Percentiles rank a stretch among this genome's conserved stretches.
Evolutionary conservation across 2,113 vertebrate genomes (phyloP).

Genomic region (Malurus alboscapulatus): DNA sequence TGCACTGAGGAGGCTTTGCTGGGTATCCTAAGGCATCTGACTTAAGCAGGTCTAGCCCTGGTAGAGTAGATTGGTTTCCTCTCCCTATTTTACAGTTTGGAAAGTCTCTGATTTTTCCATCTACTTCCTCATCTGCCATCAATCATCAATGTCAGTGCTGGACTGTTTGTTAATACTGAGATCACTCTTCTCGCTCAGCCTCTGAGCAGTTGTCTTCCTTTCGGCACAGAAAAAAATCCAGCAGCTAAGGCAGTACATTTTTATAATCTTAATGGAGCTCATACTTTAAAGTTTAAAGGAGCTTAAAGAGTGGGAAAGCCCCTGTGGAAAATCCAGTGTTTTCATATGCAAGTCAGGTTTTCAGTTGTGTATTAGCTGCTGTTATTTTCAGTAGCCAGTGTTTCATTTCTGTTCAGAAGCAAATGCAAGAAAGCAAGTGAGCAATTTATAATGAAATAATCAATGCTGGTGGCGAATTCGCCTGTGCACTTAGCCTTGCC

Average conservation of each 20-base stretch:
- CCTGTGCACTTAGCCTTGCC: constrained; percentile 49
- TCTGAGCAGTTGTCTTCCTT: constrained; percentile 1
- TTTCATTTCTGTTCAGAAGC: constrained; percentile 57
- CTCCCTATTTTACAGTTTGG: constrained; percentile 21
- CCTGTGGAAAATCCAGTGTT: constrained; percentile 54
- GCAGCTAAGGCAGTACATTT: not conserved
- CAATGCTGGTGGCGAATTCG: constrained; percentile 31
- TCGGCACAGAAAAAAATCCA: not conserved
- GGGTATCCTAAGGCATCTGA: not conserved
- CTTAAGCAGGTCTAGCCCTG: not conserved
- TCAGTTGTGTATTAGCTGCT: constrained; percentile 2
- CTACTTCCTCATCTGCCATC: not conserved
- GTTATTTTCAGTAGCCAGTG: constrained; percentile 50
- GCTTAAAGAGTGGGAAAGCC: constrained; percentile 52
- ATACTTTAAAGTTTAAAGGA: constrained; percentile 40
- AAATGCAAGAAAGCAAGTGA: constrained; percentile 50
- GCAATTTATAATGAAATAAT: constrained; percentile 60
- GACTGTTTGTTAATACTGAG: not conserved
- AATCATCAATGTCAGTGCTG: not conserved
- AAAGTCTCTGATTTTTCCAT: constrained; percentile 11
- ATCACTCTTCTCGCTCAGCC: not conserved
- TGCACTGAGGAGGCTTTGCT: not conserved
- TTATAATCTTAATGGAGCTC: constrained; percentile 30
- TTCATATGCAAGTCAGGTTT: constrained; percentile 58
- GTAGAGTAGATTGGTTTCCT: not conserved